phyloP scores from a whole-genome alignment of 2,888 invertebrate genomes.

The Agrochola macilenta region DNA sequence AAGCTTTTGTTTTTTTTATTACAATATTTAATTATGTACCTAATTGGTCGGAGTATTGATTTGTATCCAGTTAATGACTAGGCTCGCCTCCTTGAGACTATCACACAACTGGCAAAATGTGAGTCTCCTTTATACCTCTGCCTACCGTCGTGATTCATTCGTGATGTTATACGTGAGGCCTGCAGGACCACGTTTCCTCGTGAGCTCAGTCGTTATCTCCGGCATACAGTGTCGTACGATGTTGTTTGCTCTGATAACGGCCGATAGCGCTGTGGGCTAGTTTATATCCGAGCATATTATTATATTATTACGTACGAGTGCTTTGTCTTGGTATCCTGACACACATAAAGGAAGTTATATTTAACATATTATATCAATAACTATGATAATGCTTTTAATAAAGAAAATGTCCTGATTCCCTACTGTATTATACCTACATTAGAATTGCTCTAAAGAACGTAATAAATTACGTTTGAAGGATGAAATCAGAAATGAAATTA shows the following conservation, averaged over 20 bases:
- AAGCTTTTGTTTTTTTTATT: background rate
- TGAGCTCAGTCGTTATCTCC: slow-evolving; percentile 42
- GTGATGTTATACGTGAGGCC: slow-evolving; percentile 18
- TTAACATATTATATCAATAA: slow-evolving; percentile 6
- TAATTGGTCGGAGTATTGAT: background rate
- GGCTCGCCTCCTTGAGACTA: background rate
- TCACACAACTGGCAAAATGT: background rate
- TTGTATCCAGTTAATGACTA: background rate
- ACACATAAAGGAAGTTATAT: slow-evolving; percentile 34
- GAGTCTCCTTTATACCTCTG: background rate
- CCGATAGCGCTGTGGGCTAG: slow-evolving; percentile 46
- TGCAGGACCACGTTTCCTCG: slow-evolving; percentile 18
- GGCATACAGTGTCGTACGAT: slow-evolving; percentile 66
- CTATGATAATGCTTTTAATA: background rate
- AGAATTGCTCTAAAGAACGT: background rate
- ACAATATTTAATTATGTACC: background rate
- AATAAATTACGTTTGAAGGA: background rate
- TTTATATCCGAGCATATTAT: slow-evolving; percentile 21
- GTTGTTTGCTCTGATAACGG: slow-evolving; percentile 52
- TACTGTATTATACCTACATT: background rate
- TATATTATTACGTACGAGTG: background rate
- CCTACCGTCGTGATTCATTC: background rate
- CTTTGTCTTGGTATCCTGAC: slow-evolving; percentile 42
- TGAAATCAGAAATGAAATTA: no score
- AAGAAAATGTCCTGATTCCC: slow-evolving; percentile 6